A percentile compares a stretch with the other conserved stretches of the same genome.
Conservation (phyloP, 2,113 vertebrate genomes). For the Podocnemis expansa region DNA sequence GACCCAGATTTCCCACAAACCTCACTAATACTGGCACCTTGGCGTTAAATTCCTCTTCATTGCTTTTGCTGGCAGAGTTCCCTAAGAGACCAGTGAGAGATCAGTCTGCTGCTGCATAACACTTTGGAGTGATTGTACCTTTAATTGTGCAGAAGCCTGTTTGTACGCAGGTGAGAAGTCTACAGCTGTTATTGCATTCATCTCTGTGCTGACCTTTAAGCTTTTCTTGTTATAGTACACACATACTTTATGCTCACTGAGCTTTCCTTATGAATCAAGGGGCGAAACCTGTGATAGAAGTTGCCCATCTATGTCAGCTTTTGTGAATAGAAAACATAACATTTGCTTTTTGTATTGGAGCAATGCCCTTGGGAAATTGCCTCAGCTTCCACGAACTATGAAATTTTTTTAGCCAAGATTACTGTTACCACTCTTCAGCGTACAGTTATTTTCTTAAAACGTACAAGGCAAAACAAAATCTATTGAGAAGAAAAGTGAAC, state of each 20-base stretch:
- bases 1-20: background rate
- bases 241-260: background rate
- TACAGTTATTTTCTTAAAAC: conserved; percentile 21
- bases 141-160: background rate
- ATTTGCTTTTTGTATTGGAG: conserved; percentile 50
- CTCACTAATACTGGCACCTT: background rate
- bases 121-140: background rate
- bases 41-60: background rate
- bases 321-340: conserved; percentile 35
- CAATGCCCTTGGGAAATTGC: background rate
- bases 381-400: conserved; percentile 1
- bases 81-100: background rate
- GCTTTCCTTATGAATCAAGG: conserved; percentile 32
- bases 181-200: background rate
- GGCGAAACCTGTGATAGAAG: conserved; percentile 5
- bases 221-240: background rate
- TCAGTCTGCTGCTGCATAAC: background rate
- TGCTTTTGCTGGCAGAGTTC: background rate
- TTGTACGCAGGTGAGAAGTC: background rate
- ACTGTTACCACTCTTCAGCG: background rate
- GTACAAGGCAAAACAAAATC: background rate
- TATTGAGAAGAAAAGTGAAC: conserved; percentile 5
- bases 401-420: conserved; percentile 36
- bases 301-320: background rate
- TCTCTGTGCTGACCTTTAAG: conserved; percentile 53